These are phyloP conservation scores for Acronicta psi DNA, from an alignment of 2,888 invertebrate species.

Conservation along the genomic window DNA sequence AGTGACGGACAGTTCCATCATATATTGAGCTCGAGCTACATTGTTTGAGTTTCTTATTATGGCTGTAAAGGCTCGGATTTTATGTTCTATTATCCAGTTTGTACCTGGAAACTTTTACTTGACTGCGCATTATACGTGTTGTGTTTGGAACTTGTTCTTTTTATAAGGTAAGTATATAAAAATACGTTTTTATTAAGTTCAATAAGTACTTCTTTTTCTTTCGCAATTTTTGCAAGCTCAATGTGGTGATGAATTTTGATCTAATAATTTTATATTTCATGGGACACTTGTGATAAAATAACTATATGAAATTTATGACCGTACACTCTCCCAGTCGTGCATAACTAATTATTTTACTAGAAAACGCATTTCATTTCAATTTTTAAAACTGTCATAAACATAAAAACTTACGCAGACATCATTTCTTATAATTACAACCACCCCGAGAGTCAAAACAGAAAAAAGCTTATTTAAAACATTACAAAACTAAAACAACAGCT, in stretches of 20 bases:
- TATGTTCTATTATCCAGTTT: background rate
- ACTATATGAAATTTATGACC: no score
- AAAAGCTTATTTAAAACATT: background rate
- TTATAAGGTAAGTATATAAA: no score
- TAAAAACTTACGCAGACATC: background rate
- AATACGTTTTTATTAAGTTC: no score
- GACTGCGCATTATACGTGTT: background rate
- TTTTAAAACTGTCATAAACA: no score
- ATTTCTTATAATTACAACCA: background rate
- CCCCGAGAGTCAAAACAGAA: background rate
- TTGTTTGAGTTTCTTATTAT: constrained; percentile 41
- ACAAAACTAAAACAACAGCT: constrained; percentile 15
- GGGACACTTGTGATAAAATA: no score
- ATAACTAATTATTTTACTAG: no score
- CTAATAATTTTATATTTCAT: no score
- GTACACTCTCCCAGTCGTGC: no score
- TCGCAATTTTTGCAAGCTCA: no score
- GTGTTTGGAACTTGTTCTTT: background rate
- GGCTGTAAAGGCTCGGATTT: background rate
- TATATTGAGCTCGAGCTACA: constrained; percentile 22
- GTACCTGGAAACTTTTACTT: background rate
- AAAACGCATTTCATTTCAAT: no score
- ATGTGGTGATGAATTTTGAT: no score
- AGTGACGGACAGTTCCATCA: constrained; percentile 52
- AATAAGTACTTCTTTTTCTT: no score